phyloP scores from a whole-genome alignment of 2,113 vertebrate species.

The Notothenia coriiceps region DNA sequence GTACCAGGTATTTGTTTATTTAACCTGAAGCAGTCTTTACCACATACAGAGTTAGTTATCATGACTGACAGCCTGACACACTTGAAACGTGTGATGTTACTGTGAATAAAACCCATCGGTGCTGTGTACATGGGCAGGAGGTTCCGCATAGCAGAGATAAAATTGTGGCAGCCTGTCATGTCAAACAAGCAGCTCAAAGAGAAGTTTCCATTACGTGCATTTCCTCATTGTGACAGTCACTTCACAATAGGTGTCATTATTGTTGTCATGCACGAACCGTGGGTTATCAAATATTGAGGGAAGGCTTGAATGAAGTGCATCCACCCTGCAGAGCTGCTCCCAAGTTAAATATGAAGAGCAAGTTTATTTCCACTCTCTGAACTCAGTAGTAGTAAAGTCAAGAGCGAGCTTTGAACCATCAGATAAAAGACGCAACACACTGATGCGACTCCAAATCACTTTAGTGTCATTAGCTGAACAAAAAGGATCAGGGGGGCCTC shows the following conservation, averaged over 20 bases:
- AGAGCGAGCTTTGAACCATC: background rate
- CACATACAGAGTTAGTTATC: background rate
- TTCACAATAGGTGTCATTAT: background rate
- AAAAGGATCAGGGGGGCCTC: slow-evolving; percentile 1
- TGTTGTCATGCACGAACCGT: background rate
- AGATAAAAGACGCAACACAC: slow-evolving; percentile 36
- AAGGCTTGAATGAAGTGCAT: slow-evolving; percentile 9
- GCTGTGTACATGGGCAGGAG: background rate
- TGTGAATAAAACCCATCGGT: slow-evolving; percentile 11
- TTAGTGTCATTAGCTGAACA: slow-evolving; percentile 41
- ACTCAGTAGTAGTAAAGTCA: background rate
- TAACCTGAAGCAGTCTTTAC: background rate
- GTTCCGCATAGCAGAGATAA: slow-evolving; percentile 5
- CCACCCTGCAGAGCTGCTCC: slow-evolving; percentile 19
- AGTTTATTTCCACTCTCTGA: slow-evolving; percentile 1
- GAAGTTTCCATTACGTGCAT: slow-evolving; percentile 46
- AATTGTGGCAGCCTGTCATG: slow-evolving; percentile 18
- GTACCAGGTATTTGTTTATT: background rate
- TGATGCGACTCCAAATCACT: background rate
- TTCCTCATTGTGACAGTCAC: slow-evolving; percentile 45
- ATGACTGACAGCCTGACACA: accelerated
- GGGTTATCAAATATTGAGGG: slow-evolving; percentile 13
- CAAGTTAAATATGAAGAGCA: slow-evolving; percentile 1
- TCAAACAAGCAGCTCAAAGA: slow-evolving; percentile 47
- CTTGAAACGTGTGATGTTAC: background rate